These are phyloP conservation scores for Pagrus major DNA, from an alignment of 2,113 vertebrate genomes.

Conservation along the genomic window DNA sequence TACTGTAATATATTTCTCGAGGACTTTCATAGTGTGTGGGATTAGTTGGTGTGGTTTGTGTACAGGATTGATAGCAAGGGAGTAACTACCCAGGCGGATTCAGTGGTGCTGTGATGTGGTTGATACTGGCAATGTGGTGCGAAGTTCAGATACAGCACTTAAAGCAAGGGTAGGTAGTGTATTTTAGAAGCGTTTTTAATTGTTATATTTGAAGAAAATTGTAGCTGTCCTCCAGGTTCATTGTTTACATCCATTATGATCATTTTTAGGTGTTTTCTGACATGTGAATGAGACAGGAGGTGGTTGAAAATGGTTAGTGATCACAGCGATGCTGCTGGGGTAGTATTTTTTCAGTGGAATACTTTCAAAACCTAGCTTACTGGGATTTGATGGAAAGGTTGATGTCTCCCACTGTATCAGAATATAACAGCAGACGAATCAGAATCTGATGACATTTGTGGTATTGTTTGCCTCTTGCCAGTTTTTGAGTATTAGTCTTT, in stretches of 20 bases:
- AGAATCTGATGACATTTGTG: not conserved
- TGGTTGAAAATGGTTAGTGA: too few relatives aligned
- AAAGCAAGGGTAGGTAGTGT: too few relatives aligned
- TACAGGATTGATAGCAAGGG: not conserved
- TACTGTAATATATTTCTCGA: slow-evolving; percentile 37
- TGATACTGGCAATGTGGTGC: not conserved
- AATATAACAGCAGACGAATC: not conserved
- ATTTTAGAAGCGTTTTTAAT: too few relatives aligned
- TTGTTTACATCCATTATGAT: too few relatives aligned
- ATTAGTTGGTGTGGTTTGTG: not conserved
- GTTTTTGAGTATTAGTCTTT: not conserved
- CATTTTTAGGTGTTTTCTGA: too few relatives aligned
- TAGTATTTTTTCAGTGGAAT: too few relatives aligned
- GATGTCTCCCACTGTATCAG: not conserved
- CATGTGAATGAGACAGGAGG: too few relatives aligned
- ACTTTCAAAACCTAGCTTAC: too few relatives aligned
- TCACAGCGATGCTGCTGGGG: too few relatives aligned
- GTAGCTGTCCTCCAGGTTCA: too few relatives aligned
- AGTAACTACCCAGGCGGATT: not conserved
- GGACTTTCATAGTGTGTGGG: slow-evolving; percentile 30
- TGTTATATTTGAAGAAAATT: too few relatives aligned
- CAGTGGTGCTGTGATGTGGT: not conserved
- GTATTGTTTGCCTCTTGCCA: not conserved
- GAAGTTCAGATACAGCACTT: not conserved
- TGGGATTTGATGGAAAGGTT: not conserved